These are phyloP conservation scores for Halisarca cf. caerulea DNA, from an alignment of 37 sponge, comb jelly and placozoan species.

Conservation along the genomic window DNA sequence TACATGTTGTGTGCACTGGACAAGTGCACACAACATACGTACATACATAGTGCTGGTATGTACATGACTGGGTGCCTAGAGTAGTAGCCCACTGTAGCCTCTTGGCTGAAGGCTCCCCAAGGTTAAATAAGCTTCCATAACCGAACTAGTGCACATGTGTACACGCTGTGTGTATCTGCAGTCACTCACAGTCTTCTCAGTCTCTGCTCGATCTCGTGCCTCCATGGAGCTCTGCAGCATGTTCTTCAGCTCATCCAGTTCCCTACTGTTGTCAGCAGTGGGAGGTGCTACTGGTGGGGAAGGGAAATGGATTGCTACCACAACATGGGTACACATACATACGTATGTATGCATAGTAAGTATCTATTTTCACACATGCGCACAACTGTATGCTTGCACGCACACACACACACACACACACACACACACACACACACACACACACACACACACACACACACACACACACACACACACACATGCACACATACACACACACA, in stretches of 20 bases:
- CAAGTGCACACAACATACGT: too few species aligned
- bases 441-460: neutral
- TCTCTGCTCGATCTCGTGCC: conserved; percentile 47
- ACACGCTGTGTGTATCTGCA: too few species aligned
- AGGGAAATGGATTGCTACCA: neutral
- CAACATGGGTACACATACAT: neutral
- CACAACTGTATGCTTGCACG: too few species aligned
- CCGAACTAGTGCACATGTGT: too few species aligned
- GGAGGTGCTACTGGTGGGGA: too few species aligned
- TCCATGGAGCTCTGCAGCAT: conserved; percentile 60
- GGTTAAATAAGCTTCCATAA: too few species aligned
- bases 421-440: neutral
- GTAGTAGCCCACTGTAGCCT: too few species aligned
- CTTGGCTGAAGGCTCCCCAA: too few species aligned
- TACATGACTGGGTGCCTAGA: too few species aligned
- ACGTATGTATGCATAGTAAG: neutral
- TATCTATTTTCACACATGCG: neutral
- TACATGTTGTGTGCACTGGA: too few species aligned
- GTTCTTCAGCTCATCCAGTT: conserved; percentile 42
- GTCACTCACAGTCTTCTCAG: conserved; percentile 58
- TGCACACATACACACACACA: neutral
- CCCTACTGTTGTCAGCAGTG: conserved; percentile 29
- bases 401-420: too few species aligned
- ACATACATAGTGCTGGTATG: too few species aligned
- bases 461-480: neutral